Evolutionary conservation across 2,888 invertebrate species (phyloP).

Genomic region (Zootermopsis nevadensis): DNA sequence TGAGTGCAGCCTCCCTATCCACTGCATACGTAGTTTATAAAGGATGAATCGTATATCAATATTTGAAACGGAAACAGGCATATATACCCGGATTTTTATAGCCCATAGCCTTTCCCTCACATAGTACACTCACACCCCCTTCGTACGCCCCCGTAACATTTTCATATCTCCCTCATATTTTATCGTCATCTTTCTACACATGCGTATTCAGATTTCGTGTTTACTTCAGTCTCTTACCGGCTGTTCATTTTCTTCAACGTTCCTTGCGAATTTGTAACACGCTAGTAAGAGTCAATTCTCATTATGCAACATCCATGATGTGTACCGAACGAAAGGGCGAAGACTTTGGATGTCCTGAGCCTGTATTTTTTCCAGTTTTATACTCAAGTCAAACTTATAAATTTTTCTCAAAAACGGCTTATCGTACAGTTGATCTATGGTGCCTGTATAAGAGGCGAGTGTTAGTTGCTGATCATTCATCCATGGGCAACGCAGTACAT

Average conservation of each 20-base stretch:
- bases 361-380: too few species aligned
- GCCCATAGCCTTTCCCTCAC: conserved; percentile 22
- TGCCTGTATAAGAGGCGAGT: too few species aligned
- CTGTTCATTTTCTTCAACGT: background rate
- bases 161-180: conserved; percentile 22
- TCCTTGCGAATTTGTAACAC: background rate
- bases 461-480: too few species aligned
- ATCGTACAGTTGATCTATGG: too few species aligned
- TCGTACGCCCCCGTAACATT: conserved; percentile 16
- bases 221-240: background rate
- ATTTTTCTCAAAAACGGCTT: too few species aligned
- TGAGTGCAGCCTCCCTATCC: background rate
- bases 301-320: too few species aligned
- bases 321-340: too few species aligned
- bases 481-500: too few species aligned
- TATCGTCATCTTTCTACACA: background rate
- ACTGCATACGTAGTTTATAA: conserved; percentile 23
- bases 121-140: background rate
- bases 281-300: too few species aligned
- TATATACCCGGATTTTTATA: conserved; percentile 40
- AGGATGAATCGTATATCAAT: conserved; percentile 42
- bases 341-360: too few species aligned
- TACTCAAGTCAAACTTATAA: too few species aligned
- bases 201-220: background rate
- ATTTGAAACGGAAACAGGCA: conserved; percentile 40